Evolutionary conservation across 2,888 invertebrate genomes (phyloP), one percentile per base, ranked within the genome.

Genomic region (Biston betularia): DNA sequence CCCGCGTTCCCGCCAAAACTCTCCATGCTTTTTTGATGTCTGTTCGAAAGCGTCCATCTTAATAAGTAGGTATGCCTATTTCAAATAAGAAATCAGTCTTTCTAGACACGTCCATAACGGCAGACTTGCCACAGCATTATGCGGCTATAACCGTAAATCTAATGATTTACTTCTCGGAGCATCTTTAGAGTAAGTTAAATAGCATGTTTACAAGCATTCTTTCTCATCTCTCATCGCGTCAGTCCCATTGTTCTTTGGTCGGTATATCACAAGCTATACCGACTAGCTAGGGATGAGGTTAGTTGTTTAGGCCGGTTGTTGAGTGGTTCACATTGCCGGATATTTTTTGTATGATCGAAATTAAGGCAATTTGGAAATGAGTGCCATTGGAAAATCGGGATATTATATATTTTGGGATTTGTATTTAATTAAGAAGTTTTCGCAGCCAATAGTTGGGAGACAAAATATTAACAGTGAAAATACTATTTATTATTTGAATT

Each of bases 151-250:
- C 44, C 53, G 15, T 61, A 53, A 53, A 61, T 53, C 44, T 34
- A 6, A 8, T 61, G 42, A 53, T 65, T 65, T 65, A 65, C 42
- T 54, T 55, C 38, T 49, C 49, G 8, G 15, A 34, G 42, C 53
- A 59, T 34, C 59, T 54, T n/a, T 35, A 12, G 35, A 42, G 33
- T 35, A 35, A 24, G 49, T 49, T 54, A 63, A 66, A 66, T 66
- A 44, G 46, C 42, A 40, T 67, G 63, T 68, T 68, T 68, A 59
- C 46, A 46, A 45, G 34, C 63, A 63, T 68, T 67, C 63, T 63
- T 62, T 67, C 50, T 49, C 58, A 42, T 54, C 35, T 6, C 15
- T 42, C 58, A 58, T 59, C 35, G 50, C 58, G 59, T 59, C 63
- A 63, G 33, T 0, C 44, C 38, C 15, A 63, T 68, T 68, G 63